A percentile compares a stretch with the other conserved stretches of the same genome.
phyloP scores from a whole-genome alignment of 2,888 invertebrate genomes.

The Panzeria rudis region DNA sequence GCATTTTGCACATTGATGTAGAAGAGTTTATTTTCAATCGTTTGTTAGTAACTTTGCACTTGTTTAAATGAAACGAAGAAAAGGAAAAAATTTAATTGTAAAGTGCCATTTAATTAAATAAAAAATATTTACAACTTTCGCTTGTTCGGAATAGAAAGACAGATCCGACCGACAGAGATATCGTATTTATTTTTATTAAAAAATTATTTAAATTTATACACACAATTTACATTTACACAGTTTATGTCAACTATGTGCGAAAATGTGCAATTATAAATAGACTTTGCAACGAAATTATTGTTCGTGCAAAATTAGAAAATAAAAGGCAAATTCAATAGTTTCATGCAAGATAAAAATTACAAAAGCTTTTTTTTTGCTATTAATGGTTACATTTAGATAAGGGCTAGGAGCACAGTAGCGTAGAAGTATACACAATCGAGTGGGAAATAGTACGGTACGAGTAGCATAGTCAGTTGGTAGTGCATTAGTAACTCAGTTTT shows the following conservation, averaged over 20 bases:
- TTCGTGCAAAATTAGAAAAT: no score
- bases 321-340: no score
- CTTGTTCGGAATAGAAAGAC: slow-evolving; percentile 31
- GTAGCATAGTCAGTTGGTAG: no score
- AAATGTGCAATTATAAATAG: slow-evolving; percentile 1
- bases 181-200: not conserved
- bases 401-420: no score
- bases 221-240: slow-evolving; percentile 27
- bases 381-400: no score
- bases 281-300: not conserved
- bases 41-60: slow-evolving; percentile 45
- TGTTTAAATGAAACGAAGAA: slow-evolving; percentile 49
- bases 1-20: slow-evolving; percentile 46
- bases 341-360: no score
- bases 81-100: slow-evolving; percentile 32
- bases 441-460: no score
- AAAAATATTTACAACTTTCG: slow-evolving; percentile 65
- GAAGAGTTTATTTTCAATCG: slow-evolving; percentile 2
- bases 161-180: not conserved
- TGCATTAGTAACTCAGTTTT: no score
- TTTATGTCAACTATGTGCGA: slow-evolving; percentile 27
- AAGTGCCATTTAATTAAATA: slow-evolving; percentile 66
- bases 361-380: no score
- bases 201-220: slow-evolving; percentile 7
- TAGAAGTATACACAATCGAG: no score